Base-by-base conservation (phyloP, 2,888 invertebrate genomes). In the Lycia hirtaria region DNA sequence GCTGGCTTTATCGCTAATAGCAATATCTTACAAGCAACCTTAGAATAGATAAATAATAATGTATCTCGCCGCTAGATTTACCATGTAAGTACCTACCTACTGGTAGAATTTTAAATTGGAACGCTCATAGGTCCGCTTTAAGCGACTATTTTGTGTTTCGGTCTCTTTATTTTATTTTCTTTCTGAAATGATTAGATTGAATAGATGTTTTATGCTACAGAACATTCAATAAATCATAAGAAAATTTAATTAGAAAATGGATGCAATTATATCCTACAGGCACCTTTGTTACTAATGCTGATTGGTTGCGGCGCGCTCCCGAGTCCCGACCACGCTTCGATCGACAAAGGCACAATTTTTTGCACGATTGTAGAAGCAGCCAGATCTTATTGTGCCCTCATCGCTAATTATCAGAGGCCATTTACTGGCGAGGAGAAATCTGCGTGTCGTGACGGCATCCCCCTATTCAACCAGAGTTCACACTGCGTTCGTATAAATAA, bases 401-500 rank as follows among this genome's bases (percentile, higher is more conserved):
- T 10, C 32, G 51, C 44, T 61, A 59, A 64, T 59, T 40, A 33
- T 51, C 9, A 32, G 9, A 33, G 26, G 51, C 51, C 12, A 56
- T 53, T 59, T 59, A 59, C 28, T 22, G 60, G 60, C 60, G 63
- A 40, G 53, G 43, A 63, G 54, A 63, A 60, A 61, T 65, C 61
- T 60, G 55, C 37, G 63, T 56, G 56, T 50, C 65, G 59, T 62
- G 62, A 61, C 44, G 56, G 62, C 59, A 64, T 60, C 55, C 58
- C 51, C 45, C 60, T 62, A 62, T 56, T 58, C 56, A 58, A 60
- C 60, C 62, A 52, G 57, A 54, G 38, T 57, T 57, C 54, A 41
- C 53, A 56, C 56, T 33, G 61, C 50, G 28, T 45, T 56, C 47
- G 52, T 62, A 74, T 76, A 76, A 76, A 75, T 72, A 73, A 70